Base-by-base conservation (phyloP, 2,888 invertebrate genomes). In the Limnephilus marmoratus region DNA sequence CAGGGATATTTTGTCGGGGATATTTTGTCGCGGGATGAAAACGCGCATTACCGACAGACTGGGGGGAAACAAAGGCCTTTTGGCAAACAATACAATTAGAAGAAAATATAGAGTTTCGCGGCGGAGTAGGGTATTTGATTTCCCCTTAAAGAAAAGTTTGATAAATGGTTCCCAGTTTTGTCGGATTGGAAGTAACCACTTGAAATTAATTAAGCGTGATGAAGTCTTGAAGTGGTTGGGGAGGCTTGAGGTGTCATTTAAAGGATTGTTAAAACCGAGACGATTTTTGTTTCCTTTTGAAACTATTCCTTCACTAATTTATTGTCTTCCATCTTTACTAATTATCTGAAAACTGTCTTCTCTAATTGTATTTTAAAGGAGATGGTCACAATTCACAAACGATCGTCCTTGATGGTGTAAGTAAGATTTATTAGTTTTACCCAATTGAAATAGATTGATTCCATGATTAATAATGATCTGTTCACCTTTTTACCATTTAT, bases 61-160 rank as follows among this genome's bases (percentile, higher is more conserved):
- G 18, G 80, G 83, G 68, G 41, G 80, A 85, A 87, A 87, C 92
- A 81, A 86, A 68, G 34, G 85, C 45, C 92, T 87, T 81, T 37
- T 80, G 34, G 53, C 90, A 80, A 88, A 88, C 88, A 92, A 92
- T 87, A 90, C 89, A 90, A 91, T 92, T 91, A 91, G 88, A 92
- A 92, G 91, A 92, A 90, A 91, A 91, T 49, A 91, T 90, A 37
- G 68, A 90, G 88, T 91, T 86, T 41, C 86, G 41, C 81, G n/a
- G 31, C 12, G 45, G 24, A 81, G 81, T 34, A n/a, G 90, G 85
- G 91, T 87, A 91, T 91, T 91, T 92, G 91, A 91, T 92, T 92
- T 92, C 91, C 87, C 83, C 83, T 81, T 68, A 91, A 88, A 49
- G 90, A 82, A 81, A 91, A 88, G 87, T 91, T 91, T 91, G 91